Percentiles rank a stretch among this genome's conserved stretches.
These are phyloP conservation scores for Leptinotarsa tumamoca DNA, from an alignment of 2,888 invertebrate genomes.

Conservation along the genomic window DNA sequence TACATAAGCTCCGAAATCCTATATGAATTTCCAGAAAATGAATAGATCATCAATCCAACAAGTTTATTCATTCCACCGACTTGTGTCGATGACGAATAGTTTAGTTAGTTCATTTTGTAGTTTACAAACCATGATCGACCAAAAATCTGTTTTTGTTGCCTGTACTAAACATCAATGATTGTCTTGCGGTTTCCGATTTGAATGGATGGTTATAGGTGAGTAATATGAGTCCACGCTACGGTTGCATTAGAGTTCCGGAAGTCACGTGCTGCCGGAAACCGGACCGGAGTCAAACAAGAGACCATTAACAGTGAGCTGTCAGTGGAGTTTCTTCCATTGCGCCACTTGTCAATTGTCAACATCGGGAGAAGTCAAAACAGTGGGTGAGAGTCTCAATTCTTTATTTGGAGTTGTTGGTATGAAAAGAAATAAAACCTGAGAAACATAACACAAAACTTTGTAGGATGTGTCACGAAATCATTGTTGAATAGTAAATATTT, in stretches of 20 bases:
- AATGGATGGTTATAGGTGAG: conserved; percentile 30
- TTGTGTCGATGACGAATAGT: too few relatives aligned
- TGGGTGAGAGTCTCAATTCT: neutral
- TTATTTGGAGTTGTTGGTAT: too few relatives aligned
- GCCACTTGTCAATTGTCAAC: conserved; percentile 24
- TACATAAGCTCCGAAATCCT: too few relatives aligned
- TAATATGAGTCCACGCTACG: conserved; percentile 49
- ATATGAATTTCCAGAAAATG: too few relatives aligned
- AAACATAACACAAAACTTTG: too few relatives aligned
- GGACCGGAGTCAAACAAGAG: conserved; percentile 53
- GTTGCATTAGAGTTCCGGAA: conserved; percentile 53
- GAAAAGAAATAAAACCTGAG: too few relatives aligned
- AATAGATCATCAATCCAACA: too few relatives aligned
- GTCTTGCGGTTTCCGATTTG: conserved; percentile 10
- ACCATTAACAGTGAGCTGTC: conserved; percentile 52
- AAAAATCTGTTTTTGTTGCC: neutral
- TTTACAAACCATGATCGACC: too few relatives aligned
- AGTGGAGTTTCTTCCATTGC: conserved; percentile 44
- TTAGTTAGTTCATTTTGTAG: too few relatives aligned
- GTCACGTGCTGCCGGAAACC: conserved; percentile 55
- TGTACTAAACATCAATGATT: conserved; percentile 3
- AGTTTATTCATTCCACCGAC: too few relatives aligned
- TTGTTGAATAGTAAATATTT: too few relatives aligned
- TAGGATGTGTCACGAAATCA: too few relatives aligned
- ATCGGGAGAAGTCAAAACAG: neutral